Conservation (phyloP, 1,140 invertebrate species). For the Hydropsyche tenuis region DNA sequence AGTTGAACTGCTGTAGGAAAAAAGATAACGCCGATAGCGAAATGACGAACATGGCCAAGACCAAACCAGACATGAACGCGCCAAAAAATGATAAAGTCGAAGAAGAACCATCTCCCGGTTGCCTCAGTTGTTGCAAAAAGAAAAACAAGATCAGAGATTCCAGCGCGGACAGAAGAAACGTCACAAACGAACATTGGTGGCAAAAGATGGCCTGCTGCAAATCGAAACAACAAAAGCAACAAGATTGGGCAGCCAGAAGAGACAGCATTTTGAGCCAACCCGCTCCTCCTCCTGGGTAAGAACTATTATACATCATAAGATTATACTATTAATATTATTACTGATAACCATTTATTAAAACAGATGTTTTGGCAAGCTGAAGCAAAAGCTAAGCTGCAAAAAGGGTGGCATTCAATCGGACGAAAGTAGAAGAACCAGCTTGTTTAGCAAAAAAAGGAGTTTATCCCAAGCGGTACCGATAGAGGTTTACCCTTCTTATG, state of each 20-base stretch:
- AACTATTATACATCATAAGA: neutral
- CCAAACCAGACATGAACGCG: slow-evolving; percentile 51
- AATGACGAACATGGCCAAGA: slow-evolving; percentile 50
- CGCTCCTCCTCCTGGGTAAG: slow-evolving; percentile 42
- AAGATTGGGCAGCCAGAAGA: slow-evolving; percentile 53
- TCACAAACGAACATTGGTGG: slow-evolving; percentile 39
- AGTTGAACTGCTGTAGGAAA: slow-evolving; percentile 54
- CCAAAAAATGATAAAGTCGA: neutral
- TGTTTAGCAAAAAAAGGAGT: slow-evolving; percentile 68
- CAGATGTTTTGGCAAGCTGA: slow-evolving; percentile 27
- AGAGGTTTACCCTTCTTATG: slow-evolving; percentile 58
- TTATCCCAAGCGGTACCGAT: slow-evolving; percentile 66
- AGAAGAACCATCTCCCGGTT: slow-evolving; percentile 21
- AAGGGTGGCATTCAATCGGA: slow-evolving; percentile 4
- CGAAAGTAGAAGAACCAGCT: slow-evolving; percentile 65
- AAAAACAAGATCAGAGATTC: slow-evolving; percentile 48
- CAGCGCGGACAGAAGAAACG: slow-evolving; percentile 12
- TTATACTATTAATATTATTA: neutral
- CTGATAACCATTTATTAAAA: slow-evolving; percentile 1
- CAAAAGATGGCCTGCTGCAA: slow-evolving; percentile 50
- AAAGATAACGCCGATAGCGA: slow-evolving; percentile 53
- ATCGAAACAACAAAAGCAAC: slow-evolving; percentile 53
- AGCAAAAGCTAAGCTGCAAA: slow-evolving; percentile 21
- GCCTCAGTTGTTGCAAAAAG: slow-evolving; percentile 39
- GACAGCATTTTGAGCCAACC: slow-evolving; percentile 60